Evolutionary conservation across 2,113 vertebrate genomes (phyloP).

Genomic region (Cyprinodon tularosa): DNA sequence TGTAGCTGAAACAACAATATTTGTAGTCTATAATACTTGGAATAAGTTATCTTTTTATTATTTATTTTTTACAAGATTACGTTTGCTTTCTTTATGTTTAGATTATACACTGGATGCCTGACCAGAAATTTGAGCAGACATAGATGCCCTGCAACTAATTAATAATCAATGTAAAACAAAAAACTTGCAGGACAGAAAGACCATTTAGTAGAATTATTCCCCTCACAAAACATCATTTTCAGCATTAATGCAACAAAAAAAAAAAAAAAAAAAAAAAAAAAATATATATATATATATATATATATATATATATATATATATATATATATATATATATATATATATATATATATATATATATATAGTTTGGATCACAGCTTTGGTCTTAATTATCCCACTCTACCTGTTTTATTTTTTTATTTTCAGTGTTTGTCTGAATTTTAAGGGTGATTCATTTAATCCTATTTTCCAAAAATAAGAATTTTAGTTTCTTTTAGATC

Average conservation of each 20-base stretch:
- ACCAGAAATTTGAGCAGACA: not conserved
- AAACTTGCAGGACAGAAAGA: not conserved
- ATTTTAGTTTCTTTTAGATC: too few species aligned
- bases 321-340: too few species aligned
- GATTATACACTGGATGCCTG: not conserved
- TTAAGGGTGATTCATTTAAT: too few species aligned
- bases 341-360: too few species aligned
- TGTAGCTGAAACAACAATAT: not conserved
- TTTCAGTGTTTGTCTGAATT: too few species aligned
- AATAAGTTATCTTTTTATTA: not conserved
- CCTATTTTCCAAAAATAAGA: too few species aligned
- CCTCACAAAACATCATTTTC: not conserved
- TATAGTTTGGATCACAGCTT: too few species aligned
- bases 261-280: not conserved
- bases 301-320: too few species aligned
- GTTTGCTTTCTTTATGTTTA: too few species aligned
- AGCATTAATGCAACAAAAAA: not conserved
- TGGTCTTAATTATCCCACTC: too few species aligned
- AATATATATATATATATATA: too few species aligned
- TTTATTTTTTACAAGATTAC: not conserved
- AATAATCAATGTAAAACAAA: not conserved
- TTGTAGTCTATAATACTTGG: not conserved
- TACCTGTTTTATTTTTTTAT: not conserved
- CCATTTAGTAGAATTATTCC: not conserved
- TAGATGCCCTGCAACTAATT: not conserved